A percentile compares a stretch with the other conserved stretches of the same genome.
Evolutionary conservation across 1,140 invertebrate species (phyloP).

Genomic region (Homarus americanus): DNA sequence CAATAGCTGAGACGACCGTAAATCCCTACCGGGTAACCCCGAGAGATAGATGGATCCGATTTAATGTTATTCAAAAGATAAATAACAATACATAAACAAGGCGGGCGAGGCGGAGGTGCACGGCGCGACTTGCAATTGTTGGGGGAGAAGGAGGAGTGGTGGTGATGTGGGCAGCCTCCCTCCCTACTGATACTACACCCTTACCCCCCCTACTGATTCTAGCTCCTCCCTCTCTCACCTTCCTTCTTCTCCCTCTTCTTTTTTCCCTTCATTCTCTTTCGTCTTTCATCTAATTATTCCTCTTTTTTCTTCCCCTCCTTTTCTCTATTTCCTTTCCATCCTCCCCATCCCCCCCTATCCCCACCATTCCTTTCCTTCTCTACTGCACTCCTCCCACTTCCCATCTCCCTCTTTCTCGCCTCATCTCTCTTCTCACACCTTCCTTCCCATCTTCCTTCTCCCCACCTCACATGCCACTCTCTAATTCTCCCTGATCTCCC

Average conservation of each 20-base stretch:
- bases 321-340: no score
- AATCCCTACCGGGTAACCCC: slow-evolving; percentile 8
- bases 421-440: background rate
- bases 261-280: background rate
- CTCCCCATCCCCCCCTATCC: background rate
- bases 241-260: background rate
- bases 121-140: background rate
- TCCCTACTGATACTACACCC: no score
- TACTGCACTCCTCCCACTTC: no score
- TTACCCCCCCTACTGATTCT: background rate
- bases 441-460: background rate
- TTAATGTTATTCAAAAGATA: slow-evolving; percentile 5
- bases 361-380: background rate
- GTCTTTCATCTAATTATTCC: background rate
- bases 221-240: background rate
- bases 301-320: background rate
- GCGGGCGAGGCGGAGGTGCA: no score
- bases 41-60: slow-evolving; percentile 1
- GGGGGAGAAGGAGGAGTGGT: background rate
- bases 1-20: slow-evolving; percentile 5
- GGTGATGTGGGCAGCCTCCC: background rate
- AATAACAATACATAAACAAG: slow-evolving; percentile 10
- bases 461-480: no score
- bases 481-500: background rate
- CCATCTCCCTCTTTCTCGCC: background rate